A percentile compares a stretch with the other conserved stretches of the same genome.
These are phyloP conservation scores for Lamellibrachia satsuma DNA, from an alignment of 2,888 invertebrate genomes.

Conservation along the genomic window DNA sequence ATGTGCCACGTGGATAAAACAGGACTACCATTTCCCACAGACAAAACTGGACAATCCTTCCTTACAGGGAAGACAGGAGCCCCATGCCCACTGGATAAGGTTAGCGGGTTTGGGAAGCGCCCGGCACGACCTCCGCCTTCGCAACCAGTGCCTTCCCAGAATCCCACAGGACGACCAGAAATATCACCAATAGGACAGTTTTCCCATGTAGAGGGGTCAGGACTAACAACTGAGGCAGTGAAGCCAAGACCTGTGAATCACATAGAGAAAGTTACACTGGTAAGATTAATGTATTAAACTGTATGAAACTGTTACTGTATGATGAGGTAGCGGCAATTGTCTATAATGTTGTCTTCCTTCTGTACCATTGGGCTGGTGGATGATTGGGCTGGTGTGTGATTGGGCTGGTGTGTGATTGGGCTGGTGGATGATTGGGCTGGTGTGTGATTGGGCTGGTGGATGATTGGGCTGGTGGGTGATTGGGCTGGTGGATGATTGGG, in stretches of 20 bases:
- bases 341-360: neutral
- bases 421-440: neutral
- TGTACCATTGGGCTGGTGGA: neutral
- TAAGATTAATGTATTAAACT: neutral
- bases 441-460: neutral
- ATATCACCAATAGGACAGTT: neutral
- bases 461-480: no score
- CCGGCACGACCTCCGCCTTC: neutral
- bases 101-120: neutral
- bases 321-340: no score
- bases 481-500: no score
- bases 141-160: neutral
- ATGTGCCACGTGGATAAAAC: neutral
- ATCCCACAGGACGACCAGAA: neutral
- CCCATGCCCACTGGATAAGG: neutral
- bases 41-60: neutral
- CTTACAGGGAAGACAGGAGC: neutral
- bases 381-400: neutral
- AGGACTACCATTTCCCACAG: neutral
- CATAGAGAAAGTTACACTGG: neutral
- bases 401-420: neutral
- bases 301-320: no score
- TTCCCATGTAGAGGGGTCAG: neutral
- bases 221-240: neutral
- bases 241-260: slow-evolving; percentile 7